Conservation (phyloP, 2,113 vertebrate species). For the Gallinago media region DNA sequence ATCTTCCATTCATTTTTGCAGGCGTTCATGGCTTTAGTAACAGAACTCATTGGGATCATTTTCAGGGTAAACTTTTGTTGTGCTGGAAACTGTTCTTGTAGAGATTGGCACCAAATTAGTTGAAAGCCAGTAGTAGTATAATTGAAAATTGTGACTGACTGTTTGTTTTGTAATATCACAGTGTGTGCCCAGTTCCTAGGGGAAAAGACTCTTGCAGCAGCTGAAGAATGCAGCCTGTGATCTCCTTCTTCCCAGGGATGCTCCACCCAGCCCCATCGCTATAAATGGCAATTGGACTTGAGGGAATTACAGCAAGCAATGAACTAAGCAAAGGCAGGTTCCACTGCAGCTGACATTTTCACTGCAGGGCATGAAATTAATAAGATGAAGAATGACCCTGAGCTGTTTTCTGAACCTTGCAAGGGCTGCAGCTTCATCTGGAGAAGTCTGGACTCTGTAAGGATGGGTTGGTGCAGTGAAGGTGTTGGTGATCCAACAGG, state of each 20-base stretch:
- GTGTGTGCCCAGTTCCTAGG: background rate
- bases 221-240: constrained; percentile 37
- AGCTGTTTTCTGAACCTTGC: background rate
- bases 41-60: background rate
- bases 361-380: background rate
- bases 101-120: background rate
- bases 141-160: background rate
- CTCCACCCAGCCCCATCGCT: constrained; percentile 2
- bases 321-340: constrained; percentile 4
- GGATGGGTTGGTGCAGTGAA: background rate
- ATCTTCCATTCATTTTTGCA: background rate
- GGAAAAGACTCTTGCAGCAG: background rate
- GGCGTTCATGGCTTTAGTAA: background rate
- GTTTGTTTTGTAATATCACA: background rate
- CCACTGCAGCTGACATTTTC: background rate
- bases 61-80: background rate
- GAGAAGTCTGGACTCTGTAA: background rate
- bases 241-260: constrained; percentile 38
- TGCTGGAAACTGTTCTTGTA: background rate
- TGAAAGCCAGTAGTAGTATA: background rate
- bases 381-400: background rate
- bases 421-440: background rate
- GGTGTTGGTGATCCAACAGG: background rate
- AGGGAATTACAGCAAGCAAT: background rate
- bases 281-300: constrained; percentile 23